Percentiles rank a stretch among this genome's conserved stretches.
These are phyloP conservation scores for Thunnus maccoyii DNA, from an alignment of 2,113 vertebrate species.

Conservation along the genomic window DNA sequence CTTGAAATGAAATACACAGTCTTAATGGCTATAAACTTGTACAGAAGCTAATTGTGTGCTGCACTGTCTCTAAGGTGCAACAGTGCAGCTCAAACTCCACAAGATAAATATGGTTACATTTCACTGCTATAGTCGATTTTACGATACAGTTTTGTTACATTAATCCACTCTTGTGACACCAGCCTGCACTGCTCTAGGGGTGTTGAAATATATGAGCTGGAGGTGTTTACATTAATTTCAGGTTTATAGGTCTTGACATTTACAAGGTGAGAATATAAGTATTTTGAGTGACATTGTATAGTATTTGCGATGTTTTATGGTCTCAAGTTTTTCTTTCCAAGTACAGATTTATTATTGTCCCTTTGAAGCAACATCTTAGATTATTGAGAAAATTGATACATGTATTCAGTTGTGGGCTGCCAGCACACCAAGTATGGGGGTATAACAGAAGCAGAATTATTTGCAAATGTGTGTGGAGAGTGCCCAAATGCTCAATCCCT, in stretches of 20 bases:
- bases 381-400: conserved; percentile 25
- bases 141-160: conserved; percentile 36
- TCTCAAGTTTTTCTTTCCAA: conserved; percentile 40
- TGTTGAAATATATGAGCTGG: conserved; percentile 36
- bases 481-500: too few species aligned
- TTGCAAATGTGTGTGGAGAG: too few species aligned
- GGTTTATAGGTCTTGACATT: conserved; percentile 56
- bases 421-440: not conserved
- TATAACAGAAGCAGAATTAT: too few species aligned
- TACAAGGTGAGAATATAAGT: conserved; percentile 52
- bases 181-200: not conserved
- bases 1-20: conserved; percentile 13
- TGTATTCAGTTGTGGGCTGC: conserved; percentile 12
- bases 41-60: conserved; percentile 10
- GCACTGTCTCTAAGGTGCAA: not conserved
- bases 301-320: conserved; percentile 39
- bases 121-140: conserved; percentile 37
- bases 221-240: conserved; percentile 55
- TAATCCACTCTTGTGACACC: conserved; percentile 37
- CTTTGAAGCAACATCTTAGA: conserved; percentile 13
- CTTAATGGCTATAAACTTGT: conserved; percentile 8
- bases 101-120: conserved; percentile 48
- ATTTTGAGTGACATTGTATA: conserved; percentile 42
- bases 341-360: conserved; percentile 29
- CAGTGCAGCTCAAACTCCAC: conserved; percentile 22